Conservation (phyloP, 1,140 invertebrate species). For the Neotoxoptera formosana region DNA sequence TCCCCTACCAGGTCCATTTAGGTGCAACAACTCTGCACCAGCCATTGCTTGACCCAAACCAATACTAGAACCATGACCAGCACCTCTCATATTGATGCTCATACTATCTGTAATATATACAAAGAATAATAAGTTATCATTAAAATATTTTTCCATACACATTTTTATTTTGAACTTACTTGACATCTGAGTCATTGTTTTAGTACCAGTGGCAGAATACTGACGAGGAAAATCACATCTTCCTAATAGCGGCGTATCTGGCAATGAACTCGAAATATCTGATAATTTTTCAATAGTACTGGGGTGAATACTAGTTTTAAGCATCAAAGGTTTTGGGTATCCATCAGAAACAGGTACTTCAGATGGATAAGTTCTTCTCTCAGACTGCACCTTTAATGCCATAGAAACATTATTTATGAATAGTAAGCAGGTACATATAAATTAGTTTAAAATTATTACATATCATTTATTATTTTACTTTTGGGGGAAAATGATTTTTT, state of each 20-base stretch:
- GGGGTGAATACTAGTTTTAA: slow-evolving; percentile 36
- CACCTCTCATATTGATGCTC: slow-evolving; percentile 61
- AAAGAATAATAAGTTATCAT: background rate
- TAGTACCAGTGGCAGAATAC: slow-evolving; percentile 48
- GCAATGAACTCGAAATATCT: slow-evolving; percentile 49
- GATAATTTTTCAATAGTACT: slow-evolving; percentile 55
- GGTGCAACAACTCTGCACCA: slow-evolving; percentile 77
- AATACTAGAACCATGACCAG: slow-evolving; percentile 59
- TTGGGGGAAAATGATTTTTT: background rate
- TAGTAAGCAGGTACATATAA: background rate
- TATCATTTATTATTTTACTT: background rate
- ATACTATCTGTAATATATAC: slow-evolving; percentile 33
- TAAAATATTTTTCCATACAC: background rate
- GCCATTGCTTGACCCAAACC: slow-evolving; percentile 69
- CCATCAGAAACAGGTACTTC: slow-evolving; percentile 41
- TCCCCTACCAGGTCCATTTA: slow-evolving; percentile 79
- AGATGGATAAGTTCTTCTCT: slow-evolving; percentile 55
- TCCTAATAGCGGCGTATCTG: slow-evolving; percentile 48
- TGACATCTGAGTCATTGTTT: slow-evolving; percentile 52
- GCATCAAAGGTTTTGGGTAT: slow-evolving; percentile 10
- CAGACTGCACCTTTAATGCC: slow-evolving; percentile 38
- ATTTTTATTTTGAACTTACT: background rate
- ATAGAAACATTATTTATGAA: background rate
- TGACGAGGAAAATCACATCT: slow-evolving; percentile 53
- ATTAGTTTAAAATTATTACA: background rate